Conservation (phyloP, 2,113 vertebrate genomes). For the Sminthopsis crassicaudata region DNA sequence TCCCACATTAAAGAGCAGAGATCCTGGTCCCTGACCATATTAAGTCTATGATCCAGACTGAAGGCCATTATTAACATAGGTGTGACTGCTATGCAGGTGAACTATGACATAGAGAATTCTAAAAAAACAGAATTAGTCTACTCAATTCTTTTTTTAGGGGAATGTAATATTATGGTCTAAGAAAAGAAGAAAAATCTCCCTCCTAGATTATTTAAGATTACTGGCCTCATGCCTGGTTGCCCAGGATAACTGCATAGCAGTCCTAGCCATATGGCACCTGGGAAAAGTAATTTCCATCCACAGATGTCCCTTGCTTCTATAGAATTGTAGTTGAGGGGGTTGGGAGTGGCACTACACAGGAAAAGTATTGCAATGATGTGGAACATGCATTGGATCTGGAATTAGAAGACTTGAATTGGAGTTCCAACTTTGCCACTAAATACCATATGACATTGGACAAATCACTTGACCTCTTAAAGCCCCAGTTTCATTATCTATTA, state of each 20-base stretch:
- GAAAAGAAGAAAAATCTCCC: constrained; percentile 11
- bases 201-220: constrained; percentile 43
- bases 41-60: constrained; percentile 24
- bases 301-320: background rate
- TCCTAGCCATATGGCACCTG: background rate
- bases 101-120: constrained; percentile 49
- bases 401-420: background rate
- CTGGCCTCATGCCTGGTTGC: constrained; percentile 18
- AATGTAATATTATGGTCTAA: background rate
- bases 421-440: background rate
- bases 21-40: constrained; percentile 20
- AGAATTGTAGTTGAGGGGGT: background rate
- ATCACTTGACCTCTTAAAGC: background rate
- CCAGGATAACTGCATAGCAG: constrained; percentile 35
- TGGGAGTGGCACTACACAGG: background rate
- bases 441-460: background rate
- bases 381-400: background rate
- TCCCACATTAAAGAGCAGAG: constrained; percentile 41
- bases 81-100: constrained; percentile 27
- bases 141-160: constrained; percentile 34
- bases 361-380: background rate
- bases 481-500: background rate
- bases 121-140: constrained; percentile 16
- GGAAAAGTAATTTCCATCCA: constrained; percentile 12
- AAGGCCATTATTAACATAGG: background rate